phyloP scores from a whole-genome alignment of 2,888 invertebrate genomes.

The Coelinius sp. region DNA sequence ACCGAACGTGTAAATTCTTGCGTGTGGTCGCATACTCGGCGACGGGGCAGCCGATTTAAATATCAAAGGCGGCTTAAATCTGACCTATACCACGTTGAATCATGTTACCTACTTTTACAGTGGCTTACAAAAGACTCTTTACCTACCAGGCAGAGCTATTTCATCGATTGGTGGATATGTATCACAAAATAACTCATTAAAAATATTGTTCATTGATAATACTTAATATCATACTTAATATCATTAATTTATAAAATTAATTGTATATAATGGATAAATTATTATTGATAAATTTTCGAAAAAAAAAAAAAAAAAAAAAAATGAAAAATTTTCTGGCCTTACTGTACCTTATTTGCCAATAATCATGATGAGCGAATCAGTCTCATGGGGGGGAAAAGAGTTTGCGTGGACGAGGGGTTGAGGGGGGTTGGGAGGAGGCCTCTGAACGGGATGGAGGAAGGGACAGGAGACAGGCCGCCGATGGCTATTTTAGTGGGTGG shows the following conservation, averaged over 20 bases:
- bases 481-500: conserved; percentile 71
- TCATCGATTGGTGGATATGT: too few relatives aligned
- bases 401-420: background rate
- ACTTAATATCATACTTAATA: too few relatives aligned
- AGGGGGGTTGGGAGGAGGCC: conserved; percentile 5
- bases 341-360: conserved; percentile 70
- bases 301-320: conserved; percentile 12
- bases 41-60: conserved; percentile 63
- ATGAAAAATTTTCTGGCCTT: conserved; percentile 41
- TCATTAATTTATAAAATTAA: background rate
- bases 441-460: conserved; percentile 17
- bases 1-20: conserved; percentile 68
- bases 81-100: conserved; percentile 71
- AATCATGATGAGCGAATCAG: conserved; percentile 64
- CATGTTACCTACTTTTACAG: conserved; percentile 65
- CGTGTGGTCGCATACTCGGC: conserved; percentile 60
- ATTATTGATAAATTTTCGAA: background rate
- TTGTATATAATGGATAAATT: background rate
- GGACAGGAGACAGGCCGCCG: conserved; percentile 53
- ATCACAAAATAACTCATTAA: too few relatives aligned
- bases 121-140: background rate
- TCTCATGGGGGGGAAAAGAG: conserved; percentile 45
- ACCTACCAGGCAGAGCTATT: too few relatives aligned
- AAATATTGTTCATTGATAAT: too few relatives aligned
- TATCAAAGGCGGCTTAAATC: conserved; percentile 71